phyloP scores from a whole-genome alignment of 2,113 vertebrate species.

The Zapornia atra region DNA sequence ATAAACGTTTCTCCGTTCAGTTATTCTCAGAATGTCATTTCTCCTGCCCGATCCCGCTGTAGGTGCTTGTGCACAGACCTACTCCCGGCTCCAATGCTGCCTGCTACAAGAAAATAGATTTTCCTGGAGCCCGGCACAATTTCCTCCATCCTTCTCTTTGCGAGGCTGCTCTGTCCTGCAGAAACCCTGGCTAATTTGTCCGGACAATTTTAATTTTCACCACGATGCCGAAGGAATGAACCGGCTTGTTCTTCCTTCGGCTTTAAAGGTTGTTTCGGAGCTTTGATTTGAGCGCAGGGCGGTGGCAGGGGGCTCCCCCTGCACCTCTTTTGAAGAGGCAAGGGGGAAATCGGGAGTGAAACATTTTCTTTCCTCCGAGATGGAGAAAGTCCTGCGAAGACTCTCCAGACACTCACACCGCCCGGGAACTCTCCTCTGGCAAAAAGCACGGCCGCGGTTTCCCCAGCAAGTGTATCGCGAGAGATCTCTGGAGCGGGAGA shows the following conservation, averaged over 20 bases:
- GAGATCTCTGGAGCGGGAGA: not conserved
- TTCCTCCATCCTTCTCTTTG: not conserved
- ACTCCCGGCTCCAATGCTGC: not conserved
- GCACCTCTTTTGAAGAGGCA: not conserved
- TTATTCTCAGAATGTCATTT: not conserved
- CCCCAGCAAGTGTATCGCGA: not conserved
- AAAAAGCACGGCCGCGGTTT: not conserved
- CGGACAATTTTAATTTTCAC: not conserved
- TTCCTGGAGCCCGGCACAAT: not conserved
- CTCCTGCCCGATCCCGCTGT: not conserved
- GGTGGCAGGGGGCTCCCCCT: not conserved
- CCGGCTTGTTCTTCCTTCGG: not conserved
- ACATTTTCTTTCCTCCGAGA: not conserved
- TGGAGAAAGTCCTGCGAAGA: not conserved
- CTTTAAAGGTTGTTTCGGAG: not conserved
- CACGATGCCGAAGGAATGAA: not conserved
- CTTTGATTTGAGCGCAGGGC: not conserved
- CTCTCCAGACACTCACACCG: not conserved
- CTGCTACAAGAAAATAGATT: not conserved
- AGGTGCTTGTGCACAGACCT: not conserved
- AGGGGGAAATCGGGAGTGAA: not conserved
- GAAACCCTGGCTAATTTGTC: not conserved
- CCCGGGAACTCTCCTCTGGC: not conserved
- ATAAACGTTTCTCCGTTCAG: fast-evolving
- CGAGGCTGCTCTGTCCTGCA: not conserved